phyloP scores from a whole-genome alignment of 2,113 vertebrate species.

The Anarrhichthys ocellatus region DNA sequence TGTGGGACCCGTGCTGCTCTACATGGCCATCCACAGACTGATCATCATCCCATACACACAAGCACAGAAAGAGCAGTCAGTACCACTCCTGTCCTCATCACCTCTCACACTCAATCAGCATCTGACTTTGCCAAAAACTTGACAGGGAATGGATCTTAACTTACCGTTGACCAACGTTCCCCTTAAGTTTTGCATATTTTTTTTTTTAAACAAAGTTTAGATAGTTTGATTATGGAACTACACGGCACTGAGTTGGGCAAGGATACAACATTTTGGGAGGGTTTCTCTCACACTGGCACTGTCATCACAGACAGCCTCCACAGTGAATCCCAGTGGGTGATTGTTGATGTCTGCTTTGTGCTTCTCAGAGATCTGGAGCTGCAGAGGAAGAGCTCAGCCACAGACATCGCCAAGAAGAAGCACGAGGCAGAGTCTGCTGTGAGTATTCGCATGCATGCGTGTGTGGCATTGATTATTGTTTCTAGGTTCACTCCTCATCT shows the following conservation, averaged over 20 bases:
- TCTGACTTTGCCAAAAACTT: neutral
- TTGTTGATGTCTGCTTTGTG: slow-evolving; percentile 53
- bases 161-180: too few relatives aligned
- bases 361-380: slow-evolving; percentile 91
- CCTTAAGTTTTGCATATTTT: neutral
- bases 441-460: slow-evolving; percentile 70
- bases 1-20: slow-evolving; percentile 89
- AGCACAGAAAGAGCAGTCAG: slow-evolving; percentile 94
- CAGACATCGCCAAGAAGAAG: slow-evolving; percentile 92
- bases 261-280: slow-evolving; percentile 19
- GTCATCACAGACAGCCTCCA: slow-evolving; percentile 43
- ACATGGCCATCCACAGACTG: slow-evolving; percentile 91
- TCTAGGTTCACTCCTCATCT: slow-evolving; percentile 45
- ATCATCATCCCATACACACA: slow-evolving; percentile 93
- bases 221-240: neutral
- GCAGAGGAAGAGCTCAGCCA: slow-evolving; percentile 91
- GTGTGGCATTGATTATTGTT: slow-evolving; percentile 57
- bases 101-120: slow-evolving; percentile 5
- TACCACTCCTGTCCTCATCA: slow-evolving; percentile 24
- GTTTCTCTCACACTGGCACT: slow-evolving; percentile 29
- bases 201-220: neutral
- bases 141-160: neutral
- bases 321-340: slow-evolving; percentile 54
- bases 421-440: slow-evolving; percentile 96
- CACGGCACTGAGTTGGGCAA: neutral